A percentile compares a stretch with the other conserved stretches of the same genome.
Conservation (phyloP, 37 sponge, comb jelly and placozoan species). For the Agelas oroides region DNA sequence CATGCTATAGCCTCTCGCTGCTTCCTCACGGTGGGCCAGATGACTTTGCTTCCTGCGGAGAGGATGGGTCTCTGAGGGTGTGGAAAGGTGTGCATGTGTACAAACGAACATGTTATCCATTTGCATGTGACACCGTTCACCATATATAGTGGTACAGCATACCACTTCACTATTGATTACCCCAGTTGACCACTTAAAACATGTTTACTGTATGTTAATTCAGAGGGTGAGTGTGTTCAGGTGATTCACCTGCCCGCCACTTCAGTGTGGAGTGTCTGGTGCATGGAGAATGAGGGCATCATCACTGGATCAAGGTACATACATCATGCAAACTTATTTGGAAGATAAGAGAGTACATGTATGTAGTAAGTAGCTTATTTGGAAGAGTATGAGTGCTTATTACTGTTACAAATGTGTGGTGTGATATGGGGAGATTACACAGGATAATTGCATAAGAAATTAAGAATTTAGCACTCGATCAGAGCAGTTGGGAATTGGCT, state of each 20-base stretch:
- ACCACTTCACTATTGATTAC: too few species aligned
- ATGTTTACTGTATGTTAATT: too few species aligned
- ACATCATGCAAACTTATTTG: not conserved
- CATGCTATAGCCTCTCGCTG: slow-evolving; percentile 48
- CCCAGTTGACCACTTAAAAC: too few species aligned
- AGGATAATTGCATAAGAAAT: too few species aligned
- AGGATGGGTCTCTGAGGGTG: slow-evolving; percentile 75
- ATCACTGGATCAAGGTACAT: slow-evolving; percentile 78
- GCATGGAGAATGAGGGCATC: slow-evolving; percentile 71
- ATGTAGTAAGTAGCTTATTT: too few species aligned
- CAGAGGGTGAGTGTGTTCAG: slow-evolving; percentile 70
- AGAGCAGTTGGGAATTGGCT: too few species aligned
- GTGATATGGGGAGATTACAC: too few species aligned
- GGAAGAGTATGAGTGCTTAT: not conserved
- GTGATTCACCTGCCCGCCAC: slow-evolving; percentile 63
- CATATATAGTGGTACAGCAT: too few species aligned
- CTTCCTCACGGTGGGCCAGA: slow-evolving; percentile 26
- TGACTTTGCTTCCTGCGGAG: slow-evolving; percentile 79
- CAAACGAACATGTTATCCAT: not conserved
- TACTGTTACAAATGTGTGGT: too few species aligned
- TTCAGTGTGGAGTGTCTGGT: slow-evolving; percentile 80
- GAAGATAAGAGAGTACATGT: too few species aligned
- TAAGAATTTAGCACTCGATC: too few species aligned
- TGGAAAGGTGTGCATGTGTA: slow-evolving; percentile 68
- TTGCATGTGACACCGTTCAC: too few species aligned